Evolutionary conservation across 2,797 vertebrate species (phyloP), one percentile per base, ranked within the genome.

Genomic region (Premnoplex brunnescens): DNA sequence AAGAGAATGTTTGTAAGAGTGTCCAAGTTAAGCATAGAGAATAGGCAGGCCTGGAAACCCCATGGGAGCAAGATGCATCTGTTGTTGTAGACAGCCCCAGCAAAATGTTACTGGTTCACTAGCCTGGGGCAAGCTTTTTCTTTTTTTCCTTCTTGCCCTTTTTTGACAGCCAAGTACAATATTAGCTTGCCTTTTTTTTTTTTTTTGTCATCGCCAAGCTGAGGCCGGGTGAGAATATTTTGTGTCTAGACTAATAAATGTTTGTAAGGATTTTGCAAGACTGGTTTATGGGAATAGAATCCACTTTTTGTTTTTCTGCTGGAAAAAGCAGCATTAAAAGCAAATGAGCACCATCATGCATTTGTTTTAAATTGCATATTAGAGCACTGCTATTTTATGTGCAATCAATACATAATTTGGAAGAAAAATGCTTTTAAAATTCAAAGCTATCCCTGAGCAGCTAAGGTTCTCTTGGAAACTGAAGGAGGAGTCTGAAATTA

Each of bases 401-500:
- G 94, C 91, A 97, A 97, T 97, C 95, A 96, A 97, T 96, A 97
- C 83, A 95, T 91, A 97, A 96, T 96, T 97, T 92, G 93, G 91
- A 95, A 96, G 93, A 94, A 96, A 94, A 93, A 93, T 92, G 95
- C 91, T 95, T 97, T 96, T 97, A 96, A 96, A 96, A 96, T 96
- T 96, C 95, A 96, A 94, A 96, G 93, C 96, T 96, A 95, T 94
- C 94, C 94, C 91, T 95, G 91, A 94, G 93, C 91, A 93, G 91
- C 95, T 90, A 96, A 96, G 95, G 95, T 96, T 97, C 96, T 97
- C 94, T 94, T 96, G 96, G 95, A 96, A 96, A 96, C 96, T 96
- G 94, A 95, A 96, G 94, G 94, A 97, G 95, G 95, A 97, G 95
- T 96, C 96, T 96, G 95, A 96, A 96, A 96, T 97, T 95, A 96